These are phyloP conservation scores for Watsonalla cultraria DNA, from an alignment of 2,888 invertebrate species.

Conservation along the genomic window DNA sequence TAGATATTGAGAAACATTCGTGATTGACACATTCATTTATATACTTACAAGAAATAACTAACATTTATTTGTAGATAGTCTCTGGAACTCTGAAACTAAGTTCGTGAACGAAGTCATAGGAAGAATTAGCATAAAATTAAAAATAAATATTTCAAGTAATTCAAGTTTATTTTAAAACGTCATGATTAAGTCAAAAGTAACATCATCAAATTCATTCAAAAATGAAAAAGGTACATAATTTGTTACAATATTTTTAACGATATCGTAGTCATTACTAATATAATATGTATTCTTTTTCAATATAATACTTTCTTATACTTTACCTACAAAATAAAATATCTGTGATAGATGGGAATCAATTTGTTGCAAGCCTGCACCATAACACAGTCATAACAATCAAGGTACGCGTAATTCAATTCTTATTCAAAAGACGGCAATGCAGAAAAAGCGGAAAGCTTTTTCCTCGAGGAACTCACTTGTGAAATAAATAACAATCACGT, in stretches of 20 bases:
- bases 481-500: not conserved
- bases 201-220: slow-evolving; percentile 65
- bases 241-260: slow-evolving; percentile 39
- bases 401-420: not conserved
- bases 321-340: slow-evolving; percentile 24
- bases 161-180: slow-evolving; percentile 72
- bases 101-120: too few species aligned
- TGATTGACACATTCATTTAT: too few species aligned
- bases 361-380: slow-evolving; percentile 11
- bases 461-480: not conserved
- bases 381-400: slow-evolving; percentile 4
- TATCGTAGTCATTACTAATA: slow-evolving; percentile 28
- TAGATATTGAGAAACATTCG: too few species aligned
- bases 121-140: slow-evolving; percentile 12
- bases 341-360: slow-evolving; percentile 12
- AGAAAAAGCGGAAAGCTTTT: not conserved
- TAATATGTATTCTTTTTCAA: slow-evolving; percentile 30
- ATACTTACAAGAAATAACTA: too few species aligned
- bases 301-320: slow-evolving; percentile 31
- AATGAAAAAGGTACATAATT: slow-evolving; percentile 43
- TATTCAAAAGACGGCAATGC: not conserved
- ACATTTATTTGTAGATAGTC: too few species aligned
- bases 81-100: too few species aligned
- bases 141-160: slow-evolving; percentile 45
- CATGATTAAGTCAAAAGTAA: slow-evolving; percentile 72